phyloP scores from a whole-genome alignment of 2,888 invertebrate species.

The Monoplex corrugatus region DNA sequence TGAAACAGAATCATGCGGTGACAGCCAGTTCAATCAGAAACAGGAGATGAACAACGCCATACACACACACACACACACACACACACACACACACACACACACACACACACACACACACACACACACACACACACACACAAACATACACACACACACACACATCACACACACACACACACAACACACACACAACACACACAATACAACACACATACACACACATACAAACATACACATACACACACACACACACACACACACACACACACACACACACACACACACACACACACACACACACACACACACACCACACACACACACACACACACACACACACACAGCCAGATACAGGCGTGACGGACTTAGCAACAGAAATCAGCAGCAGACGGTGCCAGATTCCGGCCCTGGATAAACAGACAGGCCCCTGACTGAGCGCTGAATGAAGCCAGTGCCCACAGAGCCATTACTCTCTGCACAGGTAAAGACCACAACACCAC shows the following conservation, averaged over 20 bases:
- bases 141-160: constrained; percentile 18
- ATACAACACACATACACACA: background rate
- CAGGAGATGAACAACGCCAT: background rate
- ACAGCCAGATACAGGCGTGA: no score
- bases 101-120: constrained; percentile 26
- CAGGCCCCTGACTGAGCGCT: no score
- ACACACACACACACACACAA: constrained; percentile 18
- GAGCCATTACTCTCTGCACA: no score
- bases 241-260: background rate
- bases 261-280: background rate
- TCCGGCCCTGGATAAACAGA: no score
- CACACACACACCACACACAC: background rate
- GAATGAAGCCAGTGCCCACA: no score
- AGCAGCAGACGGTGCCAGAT: no score
- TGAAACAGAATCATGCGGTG: no score
- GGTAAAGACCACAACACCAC: no score
- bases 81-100: constrained; percentile 33
- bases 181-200: background rate
- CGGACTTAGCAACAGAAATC: no score
- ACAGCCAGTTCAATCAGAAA: no score
- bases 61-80: constrained; percentile 41
- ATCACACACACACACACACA: background rate
- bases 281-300: background rate
- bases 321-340: no score
- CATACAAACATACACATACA: background rate